Percentiles rank a stretch among this genome's conserved stretches.
phyloP scores from a whole-genome alignment of 2,113 vertebrate species.

The Tyto alba region DNA sequence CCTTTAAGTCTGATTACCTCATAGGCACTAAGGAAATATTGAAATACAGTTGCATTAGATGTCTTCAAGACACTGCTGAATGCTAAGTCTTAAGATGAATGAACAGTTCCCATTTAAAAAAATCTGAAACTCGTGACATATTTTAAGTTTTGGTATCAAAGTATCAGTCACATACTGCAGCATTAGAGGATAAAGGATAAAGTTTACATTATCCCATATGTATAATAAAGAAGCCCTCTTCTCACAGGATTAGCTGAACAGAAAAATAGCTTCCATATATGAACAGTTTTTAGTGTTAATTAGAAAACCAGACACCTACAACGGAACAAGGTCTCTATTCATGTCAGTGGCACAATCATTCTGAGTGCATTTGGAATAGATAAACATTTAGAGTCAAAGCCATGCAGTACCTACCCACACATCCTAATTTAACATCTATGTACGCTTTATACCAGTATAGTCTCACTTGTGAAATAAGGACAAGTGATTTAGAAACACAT shows the following conservation, averaged over 20 bases:
- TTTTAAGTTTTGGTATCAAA: not conserved
- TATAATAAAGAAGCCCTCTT: not conserved
- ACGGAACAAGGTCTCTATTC: not conserved
- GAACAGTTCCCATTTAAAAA: not conserved
- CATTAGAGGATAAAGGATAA: not conserved
- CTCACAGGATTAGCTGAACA: not conserved
- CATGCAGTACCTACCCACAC: not conserved
- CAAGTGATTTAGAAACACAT: not conserved
- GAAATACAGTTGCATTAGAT: not conserved
- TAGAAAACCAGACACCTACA: not conserved
- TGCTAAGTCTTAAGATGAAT: not conserved
- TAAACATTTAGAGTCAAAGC: not conserved
- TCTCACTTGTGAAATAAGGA: no score
- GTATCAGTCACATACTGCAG: not conserved
- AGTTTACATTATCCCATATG: not conserved
- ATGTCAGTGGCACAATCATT: not conserved
- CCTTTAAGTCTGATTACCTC: slow-evolving; percentile 97
- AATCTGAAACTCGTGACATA: not conserved
- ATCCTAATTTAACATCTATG: not conserved
- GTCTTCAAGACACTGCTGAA: not conserved
- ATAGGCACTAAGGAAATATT: slow-evolving; percentile 81
- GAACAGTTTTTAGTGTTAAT: not conserved
- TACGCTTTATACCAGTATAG: not conserved
- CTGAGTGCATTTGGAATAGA: not conserved
- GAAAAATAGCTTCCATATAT: not conserved